Percentiles rank a stretch among this genome's conserved stretches.
These are phyloP conservation scores for Tenebrosternarchus preto DNA, from an alignment of 2,113 vertebrate species.

Conservation along the genomic window DNA sequence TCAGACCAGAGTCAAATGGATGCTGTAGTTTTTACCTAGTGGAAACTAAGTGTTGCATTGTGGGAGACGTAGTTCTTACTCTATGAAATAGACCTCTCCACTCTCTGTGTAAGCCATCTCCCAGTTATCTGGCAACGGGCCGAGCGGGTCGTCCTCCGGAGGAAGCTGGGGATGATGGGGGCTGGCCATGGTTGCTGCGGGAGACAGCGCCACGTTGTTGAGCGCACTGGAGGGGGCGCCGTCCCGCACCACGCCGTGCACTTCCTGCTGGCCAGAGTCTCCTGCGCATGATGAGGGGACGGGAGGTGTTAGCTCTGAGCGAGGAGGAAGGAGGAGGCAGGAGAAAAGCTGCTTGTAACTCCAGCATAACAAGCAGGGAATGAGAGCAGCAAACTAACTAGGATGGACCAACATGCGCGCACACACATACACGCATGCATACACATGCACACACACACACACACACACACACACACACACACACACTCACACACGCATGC, in stretches of 20 bases:
- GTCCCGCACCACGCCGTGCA: conserved; percentile 78
- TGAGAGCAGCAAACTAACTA: no score
- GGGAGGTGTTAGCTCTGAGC: conserved; percentile 64
- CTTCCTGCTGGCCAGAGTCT: conserved; percentile 92
- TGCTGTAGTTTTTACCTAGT: neutral
- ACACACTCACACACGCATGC: no score
- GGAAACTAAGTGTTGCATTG: neutral
- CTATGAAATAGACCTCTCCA: conserved; percentile 99
- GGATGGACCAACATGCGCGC: conserved; percentile 20
- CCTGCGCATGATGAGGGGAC: conserved; percentile 77
- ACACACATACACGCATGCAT: no score
- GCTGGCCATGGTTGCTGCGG: conserved; percentile 87
- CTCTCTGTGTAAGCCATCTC: conserved; percentile 99
- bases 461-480: neutral
- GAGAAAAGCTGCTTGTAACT: conserved; percentile 53
- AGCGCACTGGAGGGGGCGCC: conserved; percentile 73
- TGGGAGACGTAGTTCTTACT: conserved; percentile 73
- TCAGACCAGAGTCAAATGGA: conserved; percentile 15
- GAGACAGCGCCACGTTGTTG: conserved; percentile 81
- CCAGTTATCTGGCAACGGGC: conserved; percentile 97
- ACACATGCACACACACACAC: no score
- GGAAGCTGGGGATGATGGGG: conserved; percentile 81
- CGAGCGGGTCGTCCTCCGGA: conserved; percentile 82
- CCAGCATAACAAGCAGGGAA: no score
- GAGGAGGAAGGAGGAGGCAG: conserved; percentile 55